Evolutionary conservation across 2,113 vertebrate genomes (phyloP), one percentile per base, ranked within the genome.

Genomic region (Butorides virescens): DNA sequence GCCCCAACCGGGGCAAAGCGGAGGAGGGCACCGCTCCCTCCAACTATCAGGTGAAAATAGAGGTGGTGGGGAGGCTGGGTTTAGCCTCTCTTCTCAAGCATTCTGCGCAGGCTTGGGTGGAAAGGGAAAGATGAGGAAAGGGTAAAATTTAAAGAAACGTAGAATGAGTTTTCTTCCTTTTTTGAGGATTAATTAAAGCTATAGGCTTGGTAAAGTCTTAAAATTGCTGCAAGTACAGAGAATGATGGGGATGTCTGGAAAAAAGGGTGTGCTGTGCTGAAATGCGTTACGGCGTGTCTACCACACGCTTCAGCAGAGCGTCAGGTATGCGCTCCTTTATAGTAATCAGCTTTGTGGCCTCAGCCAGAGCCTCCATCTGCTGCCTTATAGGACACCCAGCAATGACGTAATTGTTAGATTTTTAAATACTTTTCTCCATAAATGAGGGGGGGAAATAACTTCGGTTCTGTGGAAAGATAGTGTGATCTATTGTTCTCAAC

Each of bases 1-100:
- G n/a, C 15, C 27, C 7, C 18, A 29, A 1, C 0, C 0, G 3
- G 21, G 34, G 10, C 2, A 0, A 19, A 59, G 26, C 1, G 1
- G 34, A 29, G 42, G 39, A n/a, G 39, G 44, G 9, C 47, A n/a
- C 1, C 0, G 0, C 6, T 90, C 2, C 26, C 19, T 11, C 11
- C 1, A 5, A 3, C 20, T 34, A 0, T 34, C 34, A 15, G 13
- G 12, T 36, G 36, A 52, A 81, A 72, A 37, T 13, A 29, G 53
- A 25, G 6, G 25, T 47, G 34, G 5, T 29, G 30, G 5, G 10
- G 29, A 89, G 37, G 32, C 13, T 82, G 50, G 9, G 5, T 58
- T 82, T 36, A n/a, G 8, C 25, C 12, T 59, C 26, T 61, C 18
- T 36, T 42, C 65, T 52, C 32, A 56, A 70, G 30, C 0, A 0